Conservation (phyloP, 2,888 invertebrate genomes). For the Athalia cordata region DNA sequence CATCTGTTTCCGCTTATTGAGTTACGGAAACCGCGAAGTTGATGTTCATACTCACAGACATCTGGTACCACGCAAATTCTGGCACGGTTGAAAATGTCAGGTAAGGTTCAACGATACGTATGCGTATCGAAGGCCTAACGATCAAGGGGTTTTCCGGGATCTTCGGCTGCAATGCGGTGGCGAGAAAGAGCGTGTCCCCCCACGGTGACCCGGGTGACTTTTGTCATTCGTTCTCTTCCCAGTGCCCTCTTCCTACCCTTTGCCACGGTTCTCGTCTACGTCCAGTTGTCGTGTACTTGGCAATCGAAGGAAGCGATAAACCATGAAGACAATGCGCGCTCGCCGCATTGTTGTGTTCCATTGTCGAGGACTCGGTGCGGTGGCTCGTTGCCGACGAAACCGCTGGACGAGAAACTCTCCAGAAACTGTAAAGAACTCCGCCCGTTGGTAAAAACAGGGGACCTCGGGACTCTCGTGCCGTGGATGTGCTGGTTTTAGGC, state of each 20-base stretch:
- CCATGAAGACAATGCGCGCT: constrained; percentile 68
- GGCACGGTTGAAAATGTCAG: not conserved
- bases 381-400: constrained; percentile 39
- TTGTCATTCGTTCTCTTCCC: not conserved
- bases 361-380: constrained; percentile 57
- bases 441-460: constrained; percentile 26
- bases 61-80: no score
- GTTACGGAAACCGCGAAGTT: no score
- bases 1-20: no score
- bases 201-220: constrained; percentile 40
- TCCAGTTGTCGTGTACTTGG: constrained; percentile 63
- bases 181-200: constrained; percentile 46
- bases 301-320: constrained; percentile 70
- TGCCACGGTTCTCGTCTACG: constrained; percentile 32
- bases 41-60: no score
- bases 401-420: constrained; percentile 5
- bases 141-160: constrained; percentile 21
- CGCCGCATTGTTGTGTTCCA: constrained; percentile 50
- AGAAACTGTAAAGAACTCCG: constrained; percentile 15
- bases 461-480: constrained; percentile 8
- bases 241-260: not conserved
- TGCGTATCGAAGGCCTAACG: constrained; percentile 35
- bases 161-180: no score
- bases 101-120: constrained; percentile 16
- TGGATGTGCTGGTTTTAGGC: constrained; percentile 38